These are phyloP conservation scores for Silurus aristotelis DNA, from an alignment of 2,797 vertebrate genomes.

Conservation along the genomic window DNA sequence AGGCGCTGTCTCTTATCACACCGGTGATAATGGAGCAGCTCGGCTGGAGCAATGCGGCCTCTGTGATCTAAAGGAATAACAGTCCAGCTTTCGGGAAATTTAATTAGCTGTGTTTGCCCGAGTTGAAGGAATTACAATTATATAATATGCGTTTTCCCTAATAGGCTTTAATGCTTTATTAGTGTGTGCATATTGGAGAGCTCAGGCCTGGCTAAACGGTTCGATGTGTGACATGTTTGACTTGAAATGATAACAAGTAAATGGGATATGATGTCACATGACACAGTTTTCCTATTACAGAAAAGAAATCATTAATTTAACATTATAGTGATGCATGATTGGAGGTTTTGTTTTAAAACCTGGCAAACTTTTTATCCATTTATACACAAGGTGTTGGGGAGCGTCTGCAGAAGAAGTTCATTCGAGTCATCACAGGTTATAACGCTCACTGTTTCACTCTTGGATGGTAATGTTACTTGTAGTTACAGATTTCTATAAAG, in stretches of 20 bases:
- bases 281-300: neutral
- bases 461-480: neutral
- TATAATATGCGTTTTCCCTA: neutral
- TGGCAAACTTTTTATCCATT: neutral
- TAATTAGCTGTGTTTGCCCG: neutral
- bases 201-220: neutral
- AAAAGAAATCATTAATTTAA: neutral
- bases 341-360: too few species aligned
- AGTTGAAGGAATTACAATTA: slow-evolving; percentile 4
- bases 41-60: slow-evolving; percentile 46
- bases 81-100: slow-evolving; percentile 24
- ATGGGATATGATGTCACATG: neutral
- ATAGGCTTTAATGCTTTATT: slow-evolving; percentile 9
- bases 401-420: neutral
- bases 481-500: neutral
- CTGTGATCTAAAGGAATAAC: slow-evolving; percentile 46
- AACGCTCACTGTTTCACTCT: neutral
- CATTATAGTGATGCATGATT: too few species aligned
- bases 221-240: neutral
- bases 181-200: neutral
- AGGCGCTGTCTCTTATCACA: slow-evolving; percentile 47
- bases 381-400: neutral
- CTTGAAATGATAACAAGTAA: neutral
- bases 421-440: neutral
- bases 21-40: slow-evolving; percentile 52